These are phyloP conservation scores for Onychomys torridus DNA, from an alignment of 2,797 vertebrate genomes.

Conservation along the genomic window DNA sequence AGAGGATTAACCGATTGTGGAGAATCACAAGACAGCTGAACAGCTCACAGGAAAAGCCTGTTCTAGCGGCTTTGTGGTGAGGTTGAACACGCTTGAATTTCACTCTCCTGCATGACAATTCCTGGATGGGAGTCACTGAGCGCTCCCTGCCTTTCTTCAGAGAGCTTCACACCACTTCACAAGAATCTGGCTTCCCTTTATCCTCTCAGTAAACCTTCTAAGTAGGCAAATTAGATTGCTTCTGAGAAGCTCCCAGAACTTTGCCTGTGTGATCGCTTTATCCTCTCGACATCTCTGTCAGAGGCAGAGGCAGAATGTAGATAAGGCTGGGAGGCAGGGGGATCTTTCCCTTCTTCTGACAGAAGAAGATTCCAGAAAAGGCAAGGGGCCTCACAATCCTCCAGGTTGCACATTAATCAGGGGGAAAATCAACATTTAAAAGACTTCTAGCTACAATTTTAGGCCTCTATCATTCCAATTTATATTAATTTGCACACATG, in stretches of 20 bases:
- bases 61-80: not conserved
- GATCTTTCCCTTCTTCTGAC: not conserved
- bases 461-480: not conserved
- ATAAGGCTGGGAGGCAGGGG: not conserved
- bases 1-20: not conserved
- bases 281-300: constrained; percentile 46
- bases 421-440: not conserved
- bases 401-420: not conserved
- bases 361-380: not conserved
- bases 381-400: not conserved
- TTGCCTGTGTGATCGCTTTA: not conserved
- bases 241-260: constrained; percentile 20
- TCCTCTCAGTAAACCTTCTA: constrained; percentile 49
- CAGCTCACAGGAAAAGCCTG: not conserved
- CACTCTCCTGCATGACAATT: not conserved
- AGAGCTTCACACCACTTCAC: constrained; percentile 36
- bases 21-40: not conserved
- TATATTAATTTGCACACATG: not conserved
- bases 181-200: constrained; percentile 48
- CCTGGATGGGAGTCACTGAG: rapidly evolving
- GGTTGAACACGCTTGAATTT: not conserved
- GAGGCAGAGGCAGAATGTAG: not conserved
- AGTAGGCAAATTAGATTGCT: constrained; percentile 66
- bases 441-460: not conserved
- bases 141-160: not conserved